Conservation (phyloP, 2,797 vertebrate species). For the Zalophus californianus region DNA sequence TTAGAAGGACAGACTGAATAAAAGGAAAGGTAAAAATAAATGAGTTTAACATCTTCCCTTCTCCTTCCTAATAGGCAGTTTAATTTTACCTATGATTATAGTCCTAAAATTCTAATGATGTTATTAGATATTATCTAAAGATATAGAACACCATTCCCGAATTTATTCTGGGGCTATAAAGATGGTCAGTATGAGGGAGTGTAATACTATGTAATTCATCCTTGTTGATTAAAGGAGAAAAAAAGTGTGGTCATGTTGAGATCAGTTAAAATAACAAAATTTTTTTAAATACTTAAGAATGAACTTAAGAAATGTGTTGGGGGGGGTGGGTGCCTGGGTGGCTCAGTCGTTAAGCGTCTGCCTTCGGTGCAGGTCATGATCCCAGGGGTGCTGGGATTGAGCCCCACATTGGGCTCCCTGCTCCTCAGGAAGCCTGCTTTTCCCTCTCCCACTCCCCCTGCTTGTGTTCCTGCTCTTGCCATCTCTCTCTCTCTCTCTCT, state of each 20-base stretch:
- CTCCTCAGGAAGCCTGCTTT: too few species aligned
- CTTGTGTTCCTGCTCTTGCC: too few species aligned
- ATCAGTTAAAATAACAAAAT: not conserved
- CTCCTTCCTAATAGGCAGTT: not conserved
- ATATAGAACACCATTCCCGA: not conserved
- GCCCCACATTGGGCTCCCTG: too few species aligned
- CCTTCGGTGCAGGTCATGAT: too few species aligned
- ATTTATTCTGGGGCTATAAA: not conserved
- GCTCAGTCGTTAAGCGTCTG: not conserved
- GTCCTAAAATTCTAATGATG: not conserved
- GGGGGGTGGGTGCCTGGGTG: not conserved
- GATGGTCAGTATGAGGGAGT: not conserved
- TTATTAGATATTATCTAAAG: not conserved
- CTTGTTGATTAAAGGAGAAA: not conserved
- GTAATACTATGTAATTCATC: not conserved
- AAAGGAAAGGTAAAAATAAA: not conserved
- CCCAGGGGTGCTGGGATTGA: too few species aligned
- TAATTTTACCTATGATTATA: not conserved
- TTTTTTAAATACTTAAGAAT: not conserved
- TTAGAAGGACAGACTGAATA: not conserved
- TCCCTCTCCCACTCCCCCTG: too few species aligned
- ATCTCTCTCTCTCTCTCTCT: too few species aligned
- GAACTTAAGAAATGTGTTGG: not conserved
- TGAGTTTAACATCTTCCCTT: not conserved
- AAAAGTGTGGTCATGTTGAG: not conserved